Percentiles rank a stretch among this genome's conserved stretches.
Evolutionary conservation across 2,113 vertebrate genomes (phyloP).

Genomic region (Empidonax traillii): DNA sequence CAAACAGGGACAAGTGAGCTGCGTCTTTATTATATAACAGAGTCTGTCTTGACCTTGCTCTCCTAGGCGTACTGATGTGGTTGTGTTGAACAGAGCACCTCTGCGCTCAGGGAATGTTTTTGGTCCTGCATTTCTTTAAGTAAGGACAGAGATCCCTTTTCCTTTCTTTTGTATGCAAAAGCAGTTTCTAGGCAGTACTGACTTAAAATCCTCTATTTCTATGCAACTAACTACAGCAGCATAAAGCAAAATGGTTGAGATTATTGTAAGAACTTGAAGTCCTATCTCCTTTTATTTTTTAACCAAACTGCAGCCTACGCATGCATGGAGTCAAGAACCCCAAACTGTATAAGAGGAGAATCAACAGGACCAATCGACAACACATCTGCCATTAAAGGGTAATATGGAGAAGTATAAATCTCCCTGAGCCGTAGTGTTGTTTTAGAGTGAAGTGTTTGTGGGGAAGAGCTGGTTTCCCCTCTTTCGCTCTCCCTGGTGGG

Average conservation of each 20-base stretch:
- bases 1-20: background rate
- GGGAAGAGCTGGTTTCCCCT: background rate
- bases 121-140: background rate
- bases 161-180: background rate
- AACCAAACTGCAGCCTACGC: background rate
- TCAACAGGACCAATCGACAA: background rate
- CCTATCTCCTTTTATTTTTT: background rate
- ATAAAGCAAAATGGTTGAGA: background rate
- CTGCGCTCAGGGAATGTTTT: background rate
- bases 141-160: background rate
- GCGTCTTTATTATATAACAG: background rate
- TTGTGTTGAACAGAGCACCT: background rate
- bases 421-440: background rate
- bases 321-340: background rate
- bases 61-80: background rate
- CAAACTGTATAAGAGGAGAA: background rate
- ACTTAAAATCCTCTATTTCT: conserved; percentile 8
- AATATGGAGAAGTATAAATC: background rate
- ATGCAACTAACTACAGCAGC: background rate
- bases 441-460: background rate
- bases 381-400: background rate
- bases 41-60: background rate
- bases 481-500: fast-evolving
- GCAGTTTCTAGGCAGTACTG: conserved; percentile 2
- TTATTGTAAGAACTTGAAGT: background rate